phyloP scores from a whole-genome alignment of 2,888 invertebrate species.

The Lamellibrachia columna region DNA sequence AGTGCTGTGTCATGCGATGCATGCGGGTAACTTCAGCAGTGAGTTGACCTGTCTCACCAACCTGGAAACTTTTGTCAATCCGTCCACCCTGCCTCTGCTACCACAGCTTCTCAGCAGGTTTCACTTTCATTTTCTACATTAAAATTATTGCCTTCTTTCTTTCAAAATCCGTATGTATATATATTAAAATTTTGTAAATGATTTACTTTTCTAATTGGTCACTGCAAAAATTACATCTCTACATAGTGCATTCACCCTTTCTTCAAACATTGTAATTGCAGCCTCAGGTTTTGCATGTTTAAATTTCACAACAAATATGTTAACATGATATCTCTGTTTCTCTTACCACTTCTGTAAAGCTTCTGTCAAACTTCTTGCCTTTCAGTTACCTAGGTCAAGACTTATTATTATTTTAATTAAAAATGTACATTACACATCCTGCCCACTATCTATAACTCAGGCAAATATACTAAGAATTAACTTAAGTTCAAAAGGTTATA shows the following conservation, averaged over 20 bases:
- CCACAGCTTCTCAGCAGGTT: constrained; percentile 29
- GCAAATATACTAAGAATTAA: not conserved
- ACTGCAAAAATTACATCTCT: not conserved
- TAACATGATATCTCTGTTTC: not conserved
- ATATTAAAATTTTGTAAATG: not conserved
- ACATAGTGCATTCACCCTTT: not conserved
- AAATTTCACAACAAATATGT: not conserved
- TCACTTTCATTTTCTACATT: not conserved
- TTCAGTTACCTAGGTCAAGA: no score
- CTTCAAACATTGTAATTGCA: not conserved
- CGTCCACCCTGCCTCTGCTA: constrained; percentile 46
- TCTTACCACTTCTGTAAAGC: not conserved
- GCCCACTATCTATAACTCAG: not conserved
- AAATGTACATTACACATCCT: not conserved
- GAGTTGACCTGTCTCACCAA: constrained; percentile 53
- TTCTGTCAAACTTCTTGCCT: no score
- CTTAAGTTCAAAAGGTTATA: not conserved
- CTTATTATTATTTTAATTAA: not conserved
- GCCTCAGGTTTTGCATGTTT: not conserved
- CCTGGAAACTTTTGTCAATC: constrained; percentile 48
- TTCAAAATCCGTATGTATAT: not conserved
- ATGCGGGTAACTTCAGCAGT: constrained; percentile 50
- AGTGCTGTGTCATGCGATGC: constrained; percentile 46
- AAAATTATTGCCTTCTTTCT: not conserved
- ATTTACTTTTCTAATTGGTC: not conserved